Evolutionary conservation across 2,113 vertebrate genomes (phyloP).

Genomic region (Neolamprologus devosi): DNA sequence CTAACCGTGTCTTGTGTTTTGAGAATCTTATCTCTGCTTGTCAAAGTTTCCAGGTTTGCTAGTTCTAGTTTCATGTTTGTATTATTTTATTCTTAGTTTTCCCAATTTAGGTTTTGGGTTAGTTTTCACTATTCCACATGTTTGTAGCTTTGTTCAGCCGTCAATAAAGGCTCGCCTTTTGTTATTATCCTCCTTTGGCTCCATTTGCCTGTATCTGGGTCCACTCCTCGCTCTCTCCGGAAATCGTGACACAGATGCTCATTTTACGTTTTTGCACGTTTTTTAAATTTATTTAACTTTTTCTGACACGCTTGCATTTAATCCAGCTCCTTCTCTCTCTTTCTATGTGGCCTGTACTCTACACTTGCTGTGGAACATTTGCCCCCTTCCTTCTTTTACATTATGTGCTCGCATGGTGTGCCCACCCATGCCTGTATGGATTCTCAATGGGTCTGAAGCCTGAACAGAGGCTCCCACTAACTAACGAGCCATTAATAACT

Average conservation of each 20-base stretch:
- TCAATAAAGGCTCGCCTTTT: background rate
- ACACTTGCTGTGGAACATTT: background rate
- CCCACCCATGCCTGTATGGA: background rate
- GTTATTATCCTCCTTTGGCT: background rate
- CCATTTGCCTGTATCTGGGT: background rate
- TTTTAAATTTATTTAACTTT: rapidly evolving
- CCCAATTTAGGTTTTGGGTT: background rate
- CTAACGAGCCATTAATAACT: background rate
- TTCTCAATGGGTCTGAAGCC: background rate
- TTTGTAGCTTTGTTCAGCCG: background rate
- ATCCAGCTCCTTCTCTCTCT: background rate
- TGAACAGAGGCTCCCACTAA: background rate
- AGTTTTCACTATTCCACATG: background rate
- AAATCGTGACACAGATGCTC: background rate
- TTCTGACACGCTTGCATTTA: background rate
- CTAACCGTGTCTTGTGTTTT: background rate
- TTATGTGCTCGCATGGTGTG: background rate
- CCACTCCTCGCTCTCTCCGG: background rate
- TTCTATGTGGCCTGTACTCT: background rate
- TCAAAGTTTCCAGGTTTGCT: background rate
- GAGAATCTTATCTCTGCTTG: background rate
- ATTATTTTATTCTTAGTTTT: background rate
- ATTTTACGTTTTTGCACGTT: rapidly evolving
- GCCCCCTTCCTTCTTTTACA: background rate
- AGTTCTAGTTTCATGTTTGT: background rate